Conservation (phyloP, 2,113 vertebrate genomes). For the Felis chaus region DNA sequence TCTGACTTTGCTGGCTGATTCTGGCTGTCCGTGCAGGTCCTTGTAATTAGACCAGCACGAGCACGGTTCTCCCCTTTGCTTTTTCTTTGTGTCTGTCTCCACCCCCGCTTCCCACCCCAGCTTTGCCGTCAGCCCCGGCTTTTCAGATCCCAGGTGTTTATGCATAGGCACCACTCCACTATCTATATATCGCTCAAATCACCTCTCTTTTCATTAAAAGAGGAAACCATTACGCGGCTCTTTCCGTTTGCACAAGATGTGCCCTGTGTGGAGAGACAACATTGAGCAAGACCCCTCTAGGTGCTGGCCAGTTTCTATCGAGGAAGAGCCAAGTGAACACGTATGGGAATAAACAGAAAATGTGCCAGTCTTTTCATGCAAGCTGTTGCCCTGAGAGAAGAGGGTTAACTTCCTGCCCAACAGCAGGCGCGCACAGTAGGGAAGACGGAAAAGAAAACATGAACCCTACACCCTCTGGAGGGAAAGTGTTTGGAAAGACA, state of each 20-base stretch:
- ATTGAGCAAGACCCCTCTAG: constrained; percentile 40
- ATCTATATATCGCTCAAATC: neutral
- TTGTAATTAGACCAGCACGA: neutral
- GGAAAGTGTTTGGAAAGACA: constrained; percentile 62
- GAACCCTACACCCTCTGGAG: neutral
- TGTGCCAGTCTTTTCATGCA: constrained; percentile 26
- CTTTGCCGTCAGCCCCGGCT: neutral
- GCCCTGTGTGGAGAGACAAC: neutral
- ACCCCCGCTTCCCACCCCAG: neutral
- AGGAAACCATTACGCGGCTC: neutral
- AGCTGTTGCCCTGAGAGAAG: constrained; percentile 42
- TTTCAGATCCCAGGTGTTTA: neutral
- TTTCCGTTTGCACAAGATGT: constrained; percentile 34
- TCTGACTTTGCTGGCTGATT: neutral
- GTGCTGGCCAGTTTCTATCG: neutral
- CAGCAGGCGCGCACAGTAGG: constrained; percentile 44
- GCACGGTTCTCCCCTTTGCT: neutral
- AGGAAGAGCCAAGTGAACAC: constrained; percentile 29
- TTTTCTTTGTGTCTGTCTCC: neutral
- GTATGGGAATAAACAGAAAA: constrained; percentile 7
- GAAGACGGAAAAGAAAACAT: neutral
- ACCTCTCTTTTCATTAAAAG: constrained; percentile 1
- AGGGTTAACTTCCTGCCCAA: constrained; percentile 48
- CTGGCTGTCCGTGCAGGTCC: neutral
- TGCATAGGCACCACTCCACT: accelerated